Base-by-base conservation (phyloP, 2,797 vertebrate species). In the Eidolon dupreanum region DNA sequence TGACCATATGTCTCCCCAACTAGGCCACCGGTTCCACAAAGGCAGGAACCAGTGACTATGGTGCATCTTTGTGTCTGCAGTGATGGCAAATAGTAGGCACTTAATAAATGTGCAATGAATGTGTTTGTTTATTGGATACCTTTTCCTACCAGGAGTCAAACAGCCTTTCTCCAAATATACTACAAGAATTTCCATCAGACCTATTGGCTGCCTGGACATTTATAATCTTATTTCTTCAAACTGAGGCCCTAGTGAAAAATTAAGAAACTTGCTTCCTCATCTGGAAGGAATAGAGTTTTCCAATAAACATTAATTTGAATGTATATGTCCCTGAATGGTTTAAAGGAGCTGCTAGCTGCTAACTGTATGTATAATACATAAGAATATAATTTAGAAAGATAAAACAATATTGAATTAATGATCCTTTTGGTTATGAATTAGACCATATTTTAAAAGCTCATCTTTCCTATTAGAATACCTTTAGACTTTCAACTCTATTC, bases 191-290 rank as follows among this genome's bases (percentile, higher is more conserved):
- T 70, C 49, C 26, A 66, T 82, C 22, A 53, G 36, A 85, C 31
- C 36, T 65, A 36, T 38, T 43, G 33, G 59, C 82, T 86, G 41
- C 59, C 75, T 94, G 28, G 31, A 17, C 3, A 49, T 79, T 88
- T 95, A 71, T 71, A 43, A 88, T 55, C 20, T 66, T 83, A 77
- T 31, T 89, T 88, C 41, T 79, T 88, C 46, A 82, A 79, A 55
- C n/a, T 2, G 20, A 88, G 74, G 65, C 17, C 68, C 82, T 28
- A 33, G 24, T 46, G 33, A 71, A 74, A 85, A 68, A 97, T 65
- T 17, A 43, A 84, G 24, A 61, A 31, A 46, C 6, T 46, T 79
- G 9, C 59, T 20, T 55, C 68, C 24, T 92, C 26, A n/a, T 79
- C 70, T 83, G 57, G 51, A 85, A 66, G 49, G 22, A 90, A 74